Evolutionary conservation across 2,888 invertebrate species (phyloP).

Genomic region (Odontocolon sp.): DNA sequence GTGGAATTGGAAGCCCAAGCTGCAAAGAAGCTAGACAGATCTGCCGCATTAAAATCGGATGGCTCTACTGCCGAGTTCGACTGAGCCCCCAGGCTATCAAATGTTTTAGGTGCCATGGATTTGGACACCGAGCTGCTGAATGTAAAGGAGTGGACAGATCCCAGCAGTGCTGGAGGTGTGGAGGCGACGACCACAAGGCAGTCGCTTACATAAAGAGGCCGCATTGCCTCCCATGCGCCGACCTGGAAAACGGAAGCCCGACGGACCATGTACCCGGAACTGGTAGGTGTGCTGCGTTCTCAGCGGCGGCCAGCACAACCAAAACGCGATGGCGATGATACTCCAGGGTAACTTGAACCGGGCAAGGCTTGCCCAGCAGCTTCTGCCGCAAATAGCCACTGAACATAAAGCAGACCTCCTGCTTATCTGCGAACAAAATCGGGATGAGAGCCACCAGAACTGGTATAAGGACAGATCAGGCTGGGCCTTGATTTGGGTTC

Average conservation of each 20-base stretch:
- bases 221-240: background rate
- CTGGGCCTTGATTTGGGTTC: background rate
- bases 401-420: too few relatives aligned
- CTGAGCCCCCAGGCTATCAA: background rate
- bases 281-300: background rate
- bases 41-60: background rate
- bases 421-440: too few relatives aligned
- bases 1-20: background rate
- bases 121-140: background rate
- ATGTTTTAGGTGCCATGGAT: background rate
- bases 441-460: too few relatives aligned
- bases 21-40: background rate
- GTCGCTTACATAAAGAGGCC: background rate
- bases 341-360: background rate
- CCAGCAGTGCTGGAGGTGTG: background rate
- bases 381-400: background rate
- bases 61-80: background rate
- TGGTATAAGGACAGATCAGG: background rate
- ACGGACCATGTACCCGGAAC: too few relatives aligned
- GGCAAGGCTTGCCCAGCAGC: background rate
- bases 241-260: background rate
- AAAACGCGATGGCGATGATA: constrained; percentile 3
- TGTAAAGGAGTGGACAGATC: background rate
- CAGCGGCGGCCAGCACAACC: background rate
- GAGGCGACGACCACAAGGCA: background rate